Conservation (phyloP, 1,140 invertebrate genomes). For the Drosophila grimshawi region DNA sequence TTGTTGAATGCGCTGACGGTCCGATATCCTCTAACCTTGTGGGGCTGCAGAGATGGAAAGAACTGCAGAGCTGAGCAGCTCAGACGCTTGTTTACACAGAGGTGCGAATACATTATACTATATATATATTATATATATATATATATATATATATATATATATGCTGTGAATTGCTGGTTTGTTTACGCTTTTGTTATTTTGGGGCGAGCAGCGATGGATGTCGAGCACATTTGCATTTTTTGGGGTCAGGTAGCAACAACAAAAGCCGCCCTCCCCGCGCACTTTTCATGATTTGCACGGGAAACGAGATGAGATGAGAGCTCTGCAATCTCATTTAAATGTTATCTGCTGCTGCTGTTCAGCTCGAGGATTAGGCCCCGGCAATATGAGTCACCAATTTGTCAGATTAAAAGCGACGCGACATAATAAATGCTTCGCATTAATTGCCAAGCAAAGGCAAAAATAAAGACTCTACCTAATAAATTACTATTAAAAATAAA, state of each 20-base stretch:
- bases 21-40: slow-evolving; percentile 67
- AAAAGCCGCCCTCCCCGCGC: not conserved
- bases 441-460: slow-evolving; percentile 55
- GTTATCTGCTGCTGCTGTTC: slow-evolving; percentile 18
- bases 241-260: slow-evolving; percentile 42
- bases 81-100: slow-evolving; percentile 64
- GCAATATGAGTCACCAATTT: slow-evolving; percentile 51
- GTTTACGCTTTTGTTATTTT: slow-evolving; percentile 49
- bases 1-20: slow-evolving; percentile 44
- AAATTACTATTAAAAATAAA: slow-evolving; percentile 60
- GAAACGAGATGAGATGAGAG: not conserved
- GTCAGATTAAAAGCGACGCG: slow-evolving; percentile 57
- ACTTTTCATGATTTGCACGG: not conserved
- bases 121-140: no score
- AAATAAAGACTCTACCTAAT: slow-evolving; percentile 43
- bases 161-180: slow-evolving; percentile 34
- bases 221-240: slow-evolving; percentile 54
- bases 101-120: slow-evolving; percentile 31
- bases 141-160: no score
- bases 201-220: slow-evolving; percentile 30
- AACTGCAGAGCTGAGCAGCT: slow-evolving; percentile 12
- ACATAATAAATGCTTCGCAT: slow-evolving; percentile 62
- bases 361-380: slow-evolving; percentile 10
- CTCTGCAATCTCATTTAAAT: slow-evolving; percentile 44
- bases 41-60: not conserved